phyloP scores from a whole-genome alignment of 2,888 invertebrate genomes.

The Leptopterna dolabrata region DNA sequence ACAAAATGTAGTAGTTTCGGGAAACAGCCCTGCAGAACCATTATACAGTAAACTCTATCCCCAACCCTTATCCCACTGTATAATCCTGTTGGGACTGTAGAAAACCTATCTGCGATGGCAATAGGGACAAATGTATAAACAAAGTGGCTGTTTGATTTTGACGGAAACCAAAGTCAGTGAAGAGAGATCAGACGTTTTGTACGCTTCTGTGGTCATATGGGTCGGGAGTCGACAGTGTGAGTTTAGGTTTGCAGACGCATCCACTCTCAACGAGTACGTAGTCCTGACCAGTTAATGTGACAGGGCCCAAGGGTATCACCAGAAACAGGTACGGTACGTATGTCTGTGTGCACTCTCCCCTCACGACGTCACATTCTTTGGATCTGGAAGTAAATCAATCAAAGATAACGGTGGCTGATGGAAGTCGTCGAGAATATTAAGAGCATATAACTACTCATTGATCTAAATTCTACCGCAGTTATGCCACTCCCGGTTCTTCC shows the following conservation, averaged over 20 bases:
- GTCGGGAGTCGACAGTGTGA: not conserved
- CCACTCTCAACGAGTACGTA: conserved; percentile 95
- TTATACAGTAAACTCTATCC: not conserved
- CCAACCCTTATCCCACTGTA: not conserved
- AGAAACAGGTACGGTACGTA: conserved; percentile 92
- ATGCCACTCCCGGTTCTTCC: too few relatives aligned
- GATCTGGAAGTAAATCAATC: conserved; percentile 73
- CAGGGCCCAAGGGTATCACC: conserved; percentile 90
- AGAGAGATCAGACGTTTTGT: conserved; percentile 44
- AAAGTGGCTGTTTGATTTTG: not conserved
- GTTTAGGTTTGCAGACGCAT: conserved; percentile 84
- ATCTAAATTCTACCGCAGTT: too few relatives aligned
- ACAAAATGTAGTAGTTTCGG: too few relatives aligned
- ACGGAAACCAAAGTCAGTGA: not conserved
- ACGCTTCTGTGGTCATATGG: conserved; percentile 32
- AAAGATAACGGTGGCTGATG: conserved; percentile 48
- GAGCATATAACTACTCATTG: too few relatives aligned
- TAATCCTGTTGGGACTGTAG: not conserved
- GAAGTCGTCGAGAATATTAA: too few relatives aligned
- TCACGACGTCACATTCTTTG: conserved; percentile 87
- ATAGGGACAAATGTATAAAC: not conserved
- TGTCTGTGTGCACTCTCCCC: conserved; percentile 91
- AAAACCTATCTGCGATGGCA: not conserved
- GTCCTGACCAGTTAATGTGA: conserved; percentile 91
- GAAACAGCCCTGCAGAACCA: not conserved